Percentiles rank a stretch among this genome's conserved stretches.
Evolutionary conservation across 2,797 vertebrate genomes (phyloP).

Genomic region (Delichon dasypus): DNA sequence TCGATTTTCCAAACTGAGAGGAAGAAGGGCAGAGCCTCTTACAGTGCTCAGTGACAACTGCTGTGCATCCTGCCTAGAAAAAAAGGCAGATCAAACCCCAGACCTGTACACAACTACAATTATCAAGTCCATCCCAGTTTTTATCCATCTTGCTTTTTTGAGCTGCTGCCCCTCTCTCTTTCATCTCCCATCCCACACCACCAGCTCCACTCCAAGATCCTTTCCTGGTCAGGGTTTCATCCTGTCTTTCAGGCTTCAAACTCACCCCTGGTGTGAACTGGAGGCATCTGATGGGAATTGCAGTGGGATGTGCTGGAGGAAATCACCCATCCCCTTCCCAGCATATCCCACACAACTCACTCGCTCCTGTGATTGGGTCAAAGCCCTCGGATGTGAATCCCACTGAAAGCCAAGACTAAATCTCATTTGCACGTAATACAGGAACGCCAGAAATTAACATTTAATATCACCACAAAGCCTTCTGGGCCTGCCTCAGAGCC

Average conservation of each 20-base stretch:
- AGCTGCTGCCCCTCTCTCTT: background rate
- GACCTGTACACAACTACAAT: background rate
- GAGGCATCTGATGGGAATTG: background rate
- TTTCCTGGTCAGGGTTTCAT: background rate
- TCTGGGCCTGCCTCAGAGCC: conserved; percentile 43
- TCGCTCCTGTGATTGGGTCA: background rate
- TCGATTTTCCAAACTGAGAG: background rate
- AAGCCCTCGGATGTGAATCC: conserved; percentile 14
- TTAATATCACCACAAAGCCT: conserved; percentile 72
- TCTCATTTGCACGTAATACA: conserved; percentile 50
- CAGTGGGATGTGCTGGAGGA: background rate
- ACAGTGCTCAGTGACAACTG: background rate
- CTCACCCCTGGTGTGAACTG: background rate
- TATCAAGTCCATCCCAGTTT: background rate
- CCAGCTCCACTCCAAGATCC: background rate
- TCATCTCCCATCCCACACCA: background rate
- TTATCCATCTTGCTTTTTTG: background rate
- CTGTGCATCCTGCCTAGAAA: background rate
- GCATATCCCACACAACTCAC: background rate
- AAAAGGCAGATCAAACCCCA: background rate
- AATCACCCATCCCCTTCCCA: background rate
- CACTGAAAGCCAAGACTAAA: conserved; percentile 54
- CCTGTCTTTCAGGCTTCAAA: background rate
- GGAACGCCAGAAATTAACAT: conserved; percentile 67
- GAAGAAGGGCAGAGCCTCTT: background rate